phyloP scores from a whole-genome alignment of 2,888 invertebrate genomes.

The Eilema sororculum region DNA sequence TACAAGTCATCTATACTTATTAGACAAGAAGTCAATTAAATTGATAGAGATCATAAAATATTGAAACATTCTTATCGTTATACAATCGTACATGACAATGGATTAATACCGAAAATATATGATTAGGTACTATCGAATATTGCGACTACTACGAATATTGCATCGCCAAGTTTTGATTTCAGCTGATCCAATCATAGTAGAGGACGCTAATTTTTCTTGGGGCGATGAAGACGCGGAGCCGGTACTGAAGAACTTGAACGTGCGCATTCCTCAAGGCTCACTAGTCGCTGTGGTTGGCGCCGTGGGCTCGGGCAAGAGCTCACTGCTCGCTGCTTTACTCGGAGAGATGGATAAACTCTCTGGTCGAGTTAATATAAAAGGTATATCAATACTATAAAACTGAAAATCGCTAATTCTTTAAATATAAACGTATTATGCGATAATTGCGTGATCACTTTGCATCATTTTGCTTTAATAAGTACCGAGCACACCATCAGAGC shows the following conservation, averaged over 20 bases:
- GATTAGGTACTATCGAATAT: too few species aligned
- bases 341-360: slow-evolving; percentile 95
- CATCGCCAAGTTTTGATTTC: slow-evolving; percentile 42
- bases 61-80: too few species aligned
- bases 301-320: slow-evolving; percentile 96
- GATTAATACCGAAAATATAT: too few species aligned
- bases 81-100: too few species aligned
- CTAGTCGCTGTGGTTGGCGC: slow-evolving; percentile 95
- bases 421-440: too few species aligned
- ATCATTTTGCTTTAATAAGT: too few species aligned
- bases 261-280: slow-evolving; percentile 89
- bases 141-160: too few species aligned
- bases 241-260: slow-evolving; percentile 91
- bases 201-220: slow-evolving; percentile 96
- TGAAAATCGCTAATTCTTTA: too few species aligned
- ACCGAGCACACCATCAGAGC: too few species aligned
- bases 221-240: slow-evolving; percentile 90
- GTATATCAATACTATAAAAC: slow-evolving; percentile 45
- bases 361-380: slow-evolving; percentile 92
- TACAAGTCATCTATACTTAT: not conserved
- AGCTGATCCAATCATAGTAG: slow-evolving; percentile 93
- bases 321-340: slow-evolving; percentile 94
- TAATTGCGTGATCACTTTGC: too few species aligned
- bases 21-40: not conserved
- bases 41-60: too few species aligned